A percentile compares a stretch with the other conserved stretches of the same genome.
These are phyloP conservation scores for Microchirus variegatus DNA, from an alignment of 2,797 vertebrate species.

Conservation along the genomic window DNA sequence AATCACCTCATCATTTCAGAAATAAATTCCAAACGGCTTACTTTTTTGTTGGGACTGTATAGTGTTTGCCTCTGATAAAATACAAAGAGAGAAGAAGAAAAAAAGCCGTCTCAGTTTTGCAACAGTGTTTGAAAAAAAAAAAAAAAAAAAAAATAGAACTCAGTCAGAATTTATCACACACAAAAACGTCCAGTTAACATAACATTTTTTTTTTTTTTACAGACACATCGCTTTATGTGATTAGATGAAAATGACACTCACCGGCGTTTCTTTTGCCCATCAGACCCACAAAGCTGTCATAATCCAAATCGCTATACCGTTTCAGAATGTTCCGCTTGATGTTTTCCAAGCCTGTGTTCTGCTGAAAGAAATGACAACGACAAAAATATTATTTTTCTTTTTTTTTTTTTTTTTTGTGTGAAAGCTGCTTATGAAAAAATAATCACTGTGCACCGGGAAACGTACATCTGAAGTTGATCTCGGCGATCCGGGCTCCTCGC, in stretches of 20 bases:
- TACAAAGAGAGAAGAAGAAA: slow-evolving; percentile 10
- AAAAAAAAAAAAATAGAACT: no score
- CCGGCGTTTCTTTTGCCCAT: slow-evolving; percentile 87
- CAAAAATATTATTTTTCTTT: no score
- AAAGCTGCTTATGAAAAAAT: background rate
- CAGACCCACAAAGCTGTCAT: slow-evolving; percentile 88
- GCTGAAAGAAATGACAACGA: slow-evolving; percentile 52
- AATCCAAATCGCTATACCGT: slow-evolving; percentile 86
- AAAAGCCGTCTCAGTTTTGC: background rate
- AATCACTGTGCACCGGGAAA: background rate
- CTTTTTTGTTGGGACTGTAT: slow-evolving; percentile 83
- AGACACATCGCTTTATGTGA: no score
- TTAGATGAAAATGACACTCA: slow-evolving; percentile 66
- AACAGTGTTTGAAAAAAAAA: no score
- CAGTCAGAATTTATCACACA: no score
- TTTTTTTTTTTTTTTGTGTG: no score
- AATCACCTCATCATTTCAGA: background rate
- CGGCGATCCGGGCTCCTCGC: slow-evolving; percentile 77
- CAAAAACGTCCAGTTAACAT: background rate
- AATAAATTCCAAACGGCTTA: slow-evolving; percentile 74
- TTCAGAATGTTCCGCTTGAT: slow-evolving; percentile 81
- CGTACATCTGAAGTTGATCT: slow-evolving; percentile 73
- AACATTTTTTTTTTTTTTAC: no score
- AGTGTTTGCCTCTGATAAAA: slow-evolving; percentile 77
- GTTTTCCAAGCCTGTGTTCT: slow-evolving; percentile 68